Conservation (phyloP, 2,888 invertebrate genomes). For the Steromphala cineraria region DNA sequence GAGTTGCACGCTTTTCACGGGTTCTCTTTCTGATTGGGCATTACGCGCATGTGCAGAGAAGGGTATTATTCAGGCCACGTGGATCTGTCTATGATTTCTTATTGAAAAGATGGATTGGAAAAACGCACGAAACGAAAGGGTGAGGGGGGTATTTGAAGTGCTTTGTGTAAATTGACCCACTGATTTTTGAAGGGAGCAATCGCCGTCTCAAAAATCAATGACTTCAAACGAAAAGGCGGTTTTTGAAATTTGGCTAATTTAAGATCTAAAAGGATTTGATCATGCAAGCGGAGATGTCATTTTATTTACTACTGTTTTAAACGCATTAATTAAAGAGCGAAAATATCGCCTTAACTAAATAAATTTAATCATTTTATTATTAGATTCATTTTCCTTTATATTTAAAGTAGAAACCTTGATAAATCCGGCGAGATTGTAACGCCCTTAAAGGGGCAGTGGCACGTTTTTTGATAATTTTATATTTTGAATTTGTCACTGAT, state of each 20-base stretch:
- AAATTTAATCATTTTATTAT: not conserved
- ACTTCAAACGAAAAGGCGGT: not conserved
- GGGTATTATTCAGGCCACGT: conserved; percentile 9
- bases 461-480: too few relatives aligned
- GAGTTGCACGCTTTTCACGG: not conserved
- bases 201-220: not conserved
- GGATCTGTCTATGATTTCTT: conserved; percentile 12
- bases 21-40: not conserved
- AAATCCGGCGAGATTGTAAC: too few relatives aligned
- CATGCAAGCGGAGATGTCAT: not conserved
- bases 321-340: not conserved
- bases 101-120: conserved; percentile 18
- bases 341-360: not conserved
- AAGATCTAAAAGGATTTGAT: not conserved
- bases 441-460: too few relatives aligned
- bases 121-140: conserved; percentile 12
- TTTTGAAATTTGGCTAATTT: not conserved
- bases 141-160: conserved; percentile 2
- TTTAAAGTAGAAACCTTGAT: too few relatives aligned
- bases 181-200: too few relatives aligned
- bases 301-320: not conserved
- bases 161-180: not conserved
- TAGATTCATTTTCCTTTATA: not conserved
- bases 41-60: conserved; percentile 8
- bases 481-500: too few relatives aligned